Percentiles rank a stretch among this genome's conserved stretches.
Evolutionary conservation across 2,888 invertebrate species (phyloP).

Genomic region (Diploptera punctata): DNA sequence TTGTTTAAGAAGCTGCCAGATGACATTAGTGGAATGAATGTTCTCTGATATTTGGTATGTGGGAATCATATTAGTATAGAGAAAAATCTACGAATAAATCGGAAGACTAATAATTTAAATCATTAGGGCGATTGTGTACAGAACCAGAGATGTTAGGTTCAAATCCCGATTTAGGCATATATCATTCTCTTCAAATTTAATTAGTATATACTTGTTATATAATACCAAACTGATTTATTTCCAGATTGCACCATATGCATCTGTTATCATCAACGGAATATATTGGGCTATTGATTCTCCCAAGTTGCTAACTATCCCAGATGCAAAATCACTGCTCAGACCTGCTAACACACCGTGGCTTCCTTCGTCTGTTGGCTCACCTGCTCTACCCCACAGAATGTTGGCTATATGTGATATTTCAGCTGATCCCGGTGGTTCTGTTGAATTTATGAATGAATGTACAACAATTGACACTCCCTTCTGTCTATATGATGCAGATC

Average conservation of each 20-base stretch:
- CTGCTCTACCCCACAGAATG: constrained; percentile 88
- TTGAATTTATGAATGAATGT: constrained; percentile 99
- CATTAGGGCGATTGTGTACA: too few relatives aligned
- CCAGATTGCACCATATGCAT: constrained; percentile 95
- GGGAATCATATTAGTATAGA: too few relatives aligned
- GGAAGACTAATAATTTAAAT: too few relatives aligned
- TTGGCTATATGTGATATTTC: constrained; percentile 98
- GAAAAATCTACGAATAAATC: too few relatives aligned
- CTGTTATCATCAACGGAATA: constrained; percentile 96
- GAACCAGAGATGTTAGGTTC: too few relatives aligned
- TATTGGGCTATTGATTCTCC: constrained; percentile 99
- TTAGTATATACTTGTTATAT: too few relatives aligned
- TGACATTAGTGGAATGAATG: too few relatives aligned
- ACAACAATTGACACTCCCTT: constrained; percentile 99
- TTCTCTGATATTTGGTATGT: too few relatives aligned
- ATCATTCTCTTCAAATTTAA: too few relatives aligned
- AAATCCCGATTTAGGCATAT: too few relatives aligned
- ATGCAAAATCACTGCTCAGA: constrained; percentile 91
- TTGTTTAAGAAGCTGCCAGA: too few relatives aligned
- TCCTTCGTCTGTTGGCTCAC: constrained; percentile 86
- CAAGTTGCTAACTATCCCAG: constrained; percentile 94
- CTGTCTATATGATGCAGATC: constrained; percentile 98
- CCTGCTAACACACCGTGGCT: constrained; percentile 94
- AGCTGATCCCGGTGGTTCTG: constrained; percentile 98
- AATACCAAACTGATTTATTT: too few relatives aligned